Conservation (phyloP, 2,797 vertebrate species). For the Enteromius mattozi region DNA sequence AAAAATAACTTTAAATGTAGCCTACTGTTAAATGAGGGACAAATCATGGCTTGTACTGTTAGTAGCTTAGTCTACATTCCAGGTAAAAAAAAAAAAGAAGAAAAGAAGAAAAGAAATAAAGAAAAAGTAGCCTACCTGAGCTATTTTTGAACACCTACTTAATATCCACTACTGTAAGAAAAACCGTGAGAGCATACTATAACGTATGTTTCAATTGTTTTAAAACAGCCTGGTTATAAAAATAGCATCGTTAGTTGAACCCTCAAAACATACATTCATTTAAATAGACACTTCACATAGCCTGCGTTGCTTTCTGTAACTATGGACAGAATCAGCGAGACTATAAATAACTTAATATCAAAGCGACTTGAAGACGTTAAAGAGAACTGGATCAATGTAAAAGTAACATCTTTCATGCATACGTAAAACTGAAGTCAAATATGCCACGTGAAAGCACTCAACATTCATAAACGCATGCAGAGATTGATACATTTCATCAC, state of each 20-base stretch:
- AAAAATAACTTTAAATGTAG: background rate
- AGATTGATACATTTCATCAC: conserved; percentile 13
- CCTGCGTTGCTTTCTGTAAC: background rate
- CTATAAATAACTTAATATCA: background rate
- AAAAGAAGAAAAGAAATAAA: background rate
- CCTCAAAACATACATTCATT: background rate
- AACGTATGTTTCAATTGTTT: background rate
- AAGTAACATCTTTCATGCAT: background rate
- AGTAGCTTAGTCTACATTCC: too few relatives aligned
- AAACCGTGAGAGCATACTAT: background rate
- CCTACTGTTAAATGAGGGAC: background rate
- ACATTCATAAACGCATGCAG: background rate
- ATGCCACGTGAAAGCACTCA: background rate
- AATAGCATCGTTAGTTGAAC: background rate
- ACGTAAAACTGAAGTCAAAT: background rate
- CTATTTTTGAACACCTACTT: background rate
- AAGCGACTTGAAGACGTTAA: background rate
- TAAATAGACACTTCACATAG: background rate
- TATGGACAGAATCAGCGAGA: background rate
- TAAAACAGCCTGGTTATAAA: background rate
- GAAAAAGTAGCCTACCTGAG: background rate
- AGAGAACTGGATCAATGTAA: background rate
- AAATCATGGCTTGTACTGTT: background rate
- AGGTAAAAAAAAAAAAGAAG: background rate
- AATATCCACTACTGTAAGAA: background rate